These are phyloP conservation scores for Hypselothyrea guttata DNA, from an alignment of 2,888 invertebrate genomes.

Conservation along the genomic window DNA sequence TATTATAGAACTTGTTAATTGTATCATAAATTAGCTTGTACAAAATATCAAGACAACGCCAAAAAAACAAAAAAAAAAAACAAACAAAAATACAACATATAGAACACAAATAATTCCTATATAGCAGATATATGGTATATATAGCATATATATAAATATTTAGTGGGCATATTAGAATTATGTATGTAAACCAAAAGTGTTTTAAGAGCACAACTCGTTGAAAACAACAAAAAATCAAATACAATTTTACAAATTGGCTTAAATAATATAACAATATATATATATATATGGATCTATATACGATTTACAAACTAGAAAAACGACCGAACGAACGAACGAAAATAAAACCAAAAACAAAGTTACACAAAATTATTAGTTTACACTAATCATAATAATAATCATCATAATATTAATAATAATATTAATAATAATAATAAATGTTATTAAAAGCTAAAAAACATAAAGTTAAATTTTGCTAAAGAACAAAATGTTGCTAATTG, in stretches of 20 bases:
- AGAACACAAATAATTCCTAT: not conserved
- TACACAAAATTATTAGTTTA: slow-evolving; percentile 25
- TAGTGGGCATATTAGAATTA: slow-evolving; percentile 19
- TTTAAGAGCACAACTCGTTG: slow-evolving; percentile 66
- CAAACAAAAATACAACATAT: slow-evolving; percentile 4
- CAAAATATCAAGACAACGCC: slow-evolving; percentile 38
- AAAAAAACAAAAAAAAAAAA: slow-evolving; percentile 30
- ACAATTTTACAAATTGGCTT: slow-evolving; percentile 41
- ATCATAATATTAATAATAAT: slow-evolving; percentile 30
- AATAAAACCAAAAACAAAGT: slow-evolving; percentile 30
- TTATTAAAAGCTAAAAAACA: not conserved
- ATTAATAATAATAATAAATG: slow-evolving; percentile 27
- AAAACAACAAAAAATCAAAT: slow-evolving; percentile 23
- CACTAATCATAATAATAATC: slow-evolving; percentile 18
- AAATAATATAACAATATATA: slow-evolving; percentile 18
- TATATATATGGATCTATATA: too few relatives aligned
- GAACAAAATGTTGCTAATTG: slow-evolving; percentile 46
- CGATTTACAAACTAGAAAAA: slow-evolving; percentile 45
- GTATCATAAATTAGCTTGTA: slow-evolving; percentile 40
- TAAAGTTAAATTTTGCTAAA: slow-evolving; percentile 37
- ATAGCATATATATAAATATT: slow-evolving; percentile 14
- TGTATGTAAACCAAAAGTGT: slow-evolving; percentile 51
- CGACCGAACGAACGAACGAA: slow-evolving; percentile 31
- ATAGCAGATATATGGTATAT: slow-evolving; percentile 8
- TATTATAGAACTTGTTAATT: not conserved